Base-by-base conservation (phyloP, 2,113 vertebrate genomes). In the Brevimyrus niger region DNA sequence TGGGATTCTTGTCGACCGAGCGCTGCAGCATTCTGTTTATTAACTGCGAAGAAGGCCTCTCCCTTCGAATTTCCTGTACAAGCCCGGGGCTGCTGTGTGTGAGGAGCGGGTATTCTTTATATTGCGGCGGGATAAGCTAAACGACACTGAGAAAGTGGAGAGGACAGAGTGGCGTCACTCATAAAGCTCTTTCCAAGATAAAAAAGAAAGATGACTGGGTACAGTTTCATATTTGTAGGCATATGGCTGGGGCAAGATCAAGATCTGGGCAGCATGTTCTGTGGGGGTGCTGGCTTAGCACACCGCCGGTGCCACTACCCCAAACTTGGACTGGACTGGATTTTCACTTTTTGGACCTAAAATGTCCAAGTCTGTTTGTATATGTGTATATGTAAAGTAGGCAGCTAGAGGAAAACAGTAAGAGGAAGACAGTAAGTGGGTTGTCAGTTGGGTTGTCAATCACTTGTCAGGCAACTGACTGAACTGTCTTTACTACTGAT, bases 1-100 rank as follows among this genome's bases (percentile, higher is more conserved):
- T 87, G 86, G 83, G 38, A 55, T 50, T 89, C 61, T 86, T 90
- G 53, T 87, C 90, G 1, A 51, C 61, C 13, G 84, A 31, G 42
- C 65, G 23, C 10, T 65, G 87, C 46, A 50, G 47, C 89, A 19
- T 17, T 82, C 55, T 89, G 31, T 85, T 61, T 87, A 87, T 69
- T 61, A 42, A 27, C 50, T 55, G 51, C n/a, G 44, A 73, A 48
- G 47, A 47, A 48, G 23, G 58, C 23, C 44, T n/a, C 51, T 53
- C 61, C 19, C 46, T 53, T 13, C 21, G 1, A 51, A 55, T 55
- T 89, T 51, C 51, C 48, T 46, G 53, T 38, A 53, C 31, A 38
- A 83, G 19, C 17, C 47, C 50, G n/a, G 44, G 44, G 42, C 17
- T 50, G 88, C 88, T 19, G 38, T 42, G 35, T 55, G n/a, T 51